These are phyloP conservation scores for Carassius carassius DNA, from an alignment of 2,113 vertebrate species.

Conservation along the genomic window DNA sequence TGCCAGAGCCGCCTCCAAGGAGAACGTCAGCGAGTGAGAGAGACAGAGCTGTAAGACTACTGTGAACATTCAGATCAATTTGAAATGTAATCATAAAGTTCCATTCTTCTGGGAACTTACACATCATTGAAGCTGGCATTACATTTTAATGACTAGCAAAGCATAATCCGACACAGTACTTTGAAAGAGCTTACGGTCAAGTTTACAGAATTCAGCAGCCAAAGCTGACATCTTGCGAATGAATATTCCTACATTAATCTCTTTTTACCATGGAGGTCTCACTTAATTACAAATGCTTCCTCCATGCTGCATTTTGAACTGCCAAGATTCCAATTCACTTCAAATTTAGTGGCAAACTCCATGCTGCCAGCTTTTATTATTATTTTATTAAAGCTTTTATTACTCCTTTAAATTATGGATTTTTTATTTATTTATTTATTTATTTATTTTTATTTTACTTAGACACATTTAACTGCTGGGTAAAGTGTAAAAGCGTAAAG, in stretches of 20 bases:
- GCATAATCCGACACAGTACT: slow-evolving; percentile 53
- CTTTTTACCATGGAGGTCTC: slow-evolving; percentile 34
- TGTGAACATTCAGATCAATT: slow-evolving; percentile 45
- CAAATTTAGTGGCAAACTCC: not conserved
- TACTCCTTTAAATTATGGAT: slow-evolving; percentile 32
- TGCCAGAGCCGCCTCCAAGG: slow-evolving; percentile 32
- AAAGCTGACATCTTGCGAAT: slow-evolving; percentile 48
- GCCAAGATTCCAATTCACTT: slow-evolving; percentile 31
- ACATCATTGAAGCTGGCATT: slow-evolving; percentile 39
- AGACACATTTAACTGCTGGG: not conserved
- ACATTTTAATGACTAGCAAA: slow-evolving; percentile 55
- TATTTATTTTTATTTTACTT: not conserved
- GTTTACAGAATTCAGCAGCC: slow-evolving; percentile 46
- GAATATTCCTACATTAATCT: slow-evolving; percentile 50
- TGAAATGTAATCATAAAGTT: slow-evolving; percentile 54
- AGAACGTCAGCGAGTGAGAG: not conserved
- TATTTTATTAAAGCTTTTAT: slow-evolving; percentile 15
- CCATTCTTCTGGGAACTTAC: slow-evolving; percentile 52
- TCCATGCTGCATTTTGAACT: not conserved
- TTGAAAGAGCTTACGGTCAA: slow-evolving; percentile 51
- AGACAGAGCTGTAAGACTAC: slow-evolving; percentile 22
- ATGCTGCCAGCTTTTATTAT: not conserved
- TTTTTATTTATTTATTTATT: not conserved
- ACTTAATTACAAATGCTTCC: slow-evolving; percentile 13
- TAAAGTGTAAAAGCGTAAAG: not conserved